phyloP scores from a whole-genome alignment of 2,797 vertebrate genomes.

The Graptemys geographica region DNA sequence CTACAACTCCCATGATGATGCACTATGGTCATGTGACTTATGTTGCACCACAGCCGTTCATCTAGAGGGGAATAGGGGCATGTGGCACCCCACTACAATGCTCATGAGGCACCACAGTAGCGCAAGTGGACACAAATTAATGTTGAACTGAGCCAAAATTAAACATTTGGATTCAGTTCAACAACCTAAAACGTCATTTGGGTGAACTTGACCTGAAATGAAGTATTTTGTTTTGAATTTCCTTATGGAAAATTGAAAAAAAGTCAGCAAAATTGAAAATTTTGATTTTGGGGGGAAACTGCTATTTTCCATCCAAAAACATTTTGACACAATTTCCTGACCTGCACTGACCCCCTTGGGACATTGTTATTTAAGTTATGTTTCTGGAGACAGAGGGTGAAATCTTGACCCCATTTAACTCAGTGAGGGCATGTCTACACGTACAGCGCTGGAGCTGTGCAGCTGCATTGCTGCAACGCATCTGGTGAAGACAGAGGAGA shows the following conservation, averaged over 20 bases:
- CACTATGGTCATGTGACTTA: neutral
- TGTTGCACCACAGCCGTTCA: neutral
- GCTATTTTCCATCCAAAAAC: neutral
- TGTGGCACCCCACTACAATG: neutral
- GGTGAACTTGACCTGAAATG: neutral
- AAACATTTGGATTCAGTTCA: neutral
- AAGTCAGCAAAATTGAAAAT: neutral
- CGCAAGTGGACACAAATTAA: neutral
- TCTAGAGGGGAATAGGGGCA: neutral
- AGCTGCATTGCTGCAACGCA: too few relatives aligned
- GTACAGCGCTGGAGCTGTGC: too few relatives aligned
- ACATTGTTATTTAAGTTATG: neutral
- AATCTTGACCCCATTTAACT: neutral
- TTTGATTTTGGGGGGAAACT: neutral
- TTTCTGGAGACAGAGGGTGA: neutral
- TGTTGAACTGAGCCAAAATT: neutral
- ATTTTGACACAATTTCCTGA: neutral
- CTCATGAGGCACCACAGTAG: neutral
- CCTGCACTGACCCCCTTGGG: neutral
- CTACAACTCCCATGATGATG: neutral
- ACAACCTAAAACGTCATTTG: neutral
- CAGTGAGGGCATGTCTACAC: neutral
- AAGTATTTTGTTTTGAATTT: neutral
- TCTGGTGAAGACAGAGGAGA: too few relatives aligned
- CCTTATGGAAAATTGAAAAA: neutral